Conservation (phyloP, 2,888 invertebrate genomes). For the Patella ulyssiponensis region DNA sequence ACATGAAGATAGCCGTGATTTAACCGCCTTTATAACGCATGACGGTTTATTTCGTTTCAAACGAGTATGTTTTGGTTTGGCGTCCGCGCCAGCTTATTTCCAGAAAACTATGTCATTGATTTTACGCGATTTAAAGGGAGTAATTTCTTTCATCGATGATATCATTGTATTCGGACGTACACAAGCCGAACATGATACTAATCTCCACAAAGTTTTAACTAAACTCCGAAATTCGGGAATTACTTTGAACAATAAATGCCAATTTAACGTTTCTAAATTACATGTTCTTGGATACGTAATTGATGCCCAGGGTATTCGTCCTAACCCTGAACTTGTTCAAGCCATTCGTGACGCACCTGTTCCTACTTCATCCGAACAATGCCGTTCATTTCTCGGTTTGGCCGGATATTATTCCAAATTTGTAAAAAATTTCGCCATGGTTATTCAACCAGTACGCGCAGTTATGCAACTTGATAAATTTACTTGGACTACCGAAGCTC, state of each 20-base stretch:
- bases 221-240: neutral
- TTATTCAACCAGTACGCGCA: no score
- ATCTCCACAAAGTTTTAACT: neutral
- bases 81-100: neutral
- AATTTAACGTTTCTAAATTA: neutral
- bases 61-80: neutral
- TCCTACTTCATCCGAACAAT: neutral
- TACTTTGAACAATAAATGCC: neutral
- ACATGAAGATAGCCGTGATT: neutral
- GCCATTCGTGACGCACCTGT: neutral
- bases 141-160: neutral
- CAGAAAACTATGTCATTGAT: neutral
- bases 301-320: neutral
- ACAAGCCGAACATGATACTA: neutral
- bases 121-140: neutral
- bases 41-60: neutral
- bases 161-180: neutral
- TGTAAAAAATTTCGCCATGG: no score
- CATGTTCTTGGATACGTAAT: neutral
- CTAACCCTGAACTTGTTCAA: neutral
- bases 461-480: no score
- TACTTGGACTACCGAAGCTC: no score
- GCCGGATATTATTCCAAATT: neutral
- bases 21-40: slow-evolving; percentile 5
- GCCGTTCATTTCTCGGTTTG: neutral